Base-by-base conservation (phyloP, 2,888 invertebrate species). In the Leucoma salicis region DNA sequence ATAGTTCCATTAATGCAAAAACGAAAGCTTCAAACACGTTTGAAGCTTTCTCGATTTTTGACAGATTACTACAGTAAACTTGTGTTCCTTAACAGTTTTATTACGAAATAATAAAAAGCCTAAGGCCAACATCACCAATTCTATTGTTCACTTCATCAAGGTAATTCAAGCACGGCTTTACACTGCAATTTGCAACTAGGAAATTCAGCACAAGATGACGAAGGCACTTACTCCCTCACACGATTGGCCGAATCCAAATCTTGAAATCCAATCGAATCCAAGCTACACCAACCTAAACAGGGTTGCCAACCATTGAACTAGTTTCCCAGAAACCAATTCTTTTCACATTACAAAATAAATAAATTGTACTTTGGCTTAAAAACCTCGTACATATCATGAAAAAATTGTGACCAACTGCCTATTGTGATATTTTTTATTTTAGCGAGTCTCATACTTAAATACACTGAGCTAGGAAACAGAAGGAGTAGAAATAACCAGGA, bases 1-100 rank as follows among this genome's bases (percentile, higher is more conserved):
- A 97, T 97, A 97, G 95, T 97, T 97, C 96, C 96, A 94, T 94
- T 92, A 93, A 94, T 92, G 92, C 94, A 92, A 93, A 94, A 92
- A 93, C 95, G 96, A 96, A 96, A 96, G 96, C 96, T 96, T 96
- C 96, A 96, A 96, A 95, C 92, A 92, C 90, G 92, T 93, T 95
- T 95, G 95, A 96, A 96, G 95, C 95, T 95, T 95, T 95, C 95
- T 94, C 91, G 91, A 92, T 92, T 92, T 92, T 92, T 92, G 92
- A 92, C 92, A 92, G 92, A 91, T 92, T 91, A 91, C 91, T 86
- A 90, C 74, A 61, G 71, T 78, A 74, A 79, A 81, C 59, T 72
- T 79, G 56, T 71, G 78, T 78, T 81, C 78, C 74, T 77, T 78
- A 53, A 82, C 70, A 83, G 84, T 83, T 79, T 85, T 79, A 78